Evolutionary conservation across 1,140 invertebrate genomes (phyloP).

Genomic region (Heterodera schachtii): DNA sequence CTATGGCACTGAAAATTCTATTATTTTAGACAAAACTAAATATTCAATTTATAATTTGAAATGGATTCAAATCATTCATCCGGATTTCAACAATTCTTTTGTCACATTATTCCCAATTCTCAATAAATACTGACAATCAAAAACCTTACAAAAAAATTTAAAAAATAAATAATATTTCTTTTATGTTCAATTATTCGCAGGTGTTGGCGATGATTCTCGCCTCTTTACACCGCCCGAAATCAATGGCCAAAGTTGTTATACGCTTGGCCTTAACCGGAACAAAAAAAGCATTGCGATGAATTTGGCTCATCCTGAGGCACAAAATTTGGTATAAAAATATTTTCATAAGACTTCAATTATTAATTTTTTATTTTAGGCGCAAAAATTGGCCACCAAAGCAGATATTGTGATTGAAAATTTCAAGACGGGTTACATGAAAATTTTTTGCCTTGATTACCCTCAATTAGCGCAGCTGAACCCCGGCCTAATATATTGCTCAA

Average conservation of each 20-base stretch:
- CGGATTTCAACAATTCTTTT: too few species aligned
- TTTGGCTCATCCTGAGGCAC: slow-evolving; percentile 76
- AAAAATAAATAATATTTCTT: too few species aligned
- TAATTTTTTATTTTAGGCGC: slow-evolving; percentile 66
- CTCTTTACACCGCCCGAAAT: slow-evolving; percentile 91
- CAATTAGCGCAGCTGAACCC: slow-evolving; percentile 76
- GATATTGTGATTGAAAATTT: slow-evolving; percentile 94
- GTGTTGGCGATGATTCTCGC: slow-evolving; percentile 82
- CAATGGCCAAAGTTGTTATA: slow-evolving; percentile 80
- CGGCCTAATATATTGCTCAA: slow-evolving; percentile 85
- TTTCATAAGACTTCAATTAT: not conserved
- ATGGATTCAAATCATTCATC: too few species aligned
- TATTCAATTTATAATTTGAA: too few species aligned
- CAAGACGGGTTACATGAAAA: slow-evolving; percentile 82
- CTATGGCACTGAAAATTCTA: too few species aligned
- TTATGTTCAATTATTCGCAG: too few species aligned
- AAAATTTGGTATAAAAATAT: slow-evolving; percentile 72
- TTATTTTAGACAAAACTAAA: too few species aligned
- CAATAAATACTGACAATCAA: too few species aligned
- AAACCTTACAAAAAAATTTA: too few species aligned
- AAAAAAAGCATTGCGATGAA: slow-evolving; percentile 91
- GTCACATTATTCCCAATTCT: too few species aligned
- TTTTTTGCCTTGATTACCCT: slow-evolving; percentile 80
- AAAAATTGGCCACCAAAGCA: slow-evolving; percentile 72
- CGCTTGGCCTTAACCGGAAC: slow-evolving; percentile 85